Conservation (phyloP, 2,113 vertebrate genomes). For the Dolichotis patagonum region DNA sequence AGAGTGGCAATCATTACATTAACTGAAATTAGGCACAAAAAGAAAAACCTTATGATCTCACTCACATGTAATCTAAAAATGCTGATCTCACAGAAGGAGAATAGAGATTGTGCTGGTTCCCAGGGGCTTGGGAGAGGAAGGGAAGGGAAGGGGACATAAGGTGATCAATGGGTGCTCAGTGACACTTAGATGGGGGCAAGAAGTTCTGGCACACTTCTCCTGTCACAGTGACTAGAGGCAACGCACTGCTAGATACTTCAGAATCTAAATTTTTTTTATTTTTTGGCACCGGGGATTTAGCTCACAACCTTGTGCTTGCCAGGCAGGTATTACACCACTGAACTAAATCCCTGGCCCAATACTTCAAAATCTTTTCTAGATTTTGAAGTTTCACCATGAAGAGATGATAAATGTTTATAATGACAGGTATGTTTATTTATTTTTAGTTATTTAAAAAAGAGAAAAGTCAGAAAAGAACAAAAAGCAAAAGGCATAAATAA, state of each 20-base stretch:
- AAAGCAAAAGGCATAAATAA: too few relatives aligned
- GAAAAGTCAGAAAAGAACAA: too few relatives aligned
- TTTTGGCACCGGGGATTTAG: too few relatives aligned
- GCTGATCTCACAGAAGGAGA: not conserved
- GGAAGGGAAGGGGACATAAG: not conserved
- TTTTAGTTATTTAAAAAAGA: too few relatives aligned
- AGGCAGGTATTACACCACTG: too few relatives aligned
- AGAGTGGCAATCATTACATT: not conserved
- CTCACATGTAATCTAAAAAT: not conserved
- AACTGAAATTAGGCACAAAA: not conserved
- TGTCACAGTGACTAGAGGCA: not conserved
- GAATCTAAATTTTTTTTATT: not conserved
- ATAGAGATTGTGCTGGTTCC: not conserved
- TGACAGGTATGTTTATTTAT: not conserved
- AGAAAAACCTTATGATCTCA: not conserved
- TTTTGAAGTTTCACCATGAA: not conserved
- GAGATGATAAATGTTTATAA: not conserved
- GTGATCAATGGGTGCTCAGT: not conserved
- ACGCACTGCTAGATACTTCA: not conserved
- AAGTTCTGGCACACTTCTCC: not conserved
- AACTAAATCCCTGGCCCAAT: too few relatives aligned
- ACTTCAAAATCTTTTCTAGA: not conserved
- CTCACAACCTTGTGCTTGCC: too few relatives aligned
- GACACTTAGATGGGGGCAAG: not conserved
- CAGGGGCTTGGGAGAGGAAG: not conserved